A percentile compares a stretch with the other conserved stretches of the same genome.
Conservation (phyloP, 2,888 invertebrate species). For the Heteropelma amictum region DNA sequence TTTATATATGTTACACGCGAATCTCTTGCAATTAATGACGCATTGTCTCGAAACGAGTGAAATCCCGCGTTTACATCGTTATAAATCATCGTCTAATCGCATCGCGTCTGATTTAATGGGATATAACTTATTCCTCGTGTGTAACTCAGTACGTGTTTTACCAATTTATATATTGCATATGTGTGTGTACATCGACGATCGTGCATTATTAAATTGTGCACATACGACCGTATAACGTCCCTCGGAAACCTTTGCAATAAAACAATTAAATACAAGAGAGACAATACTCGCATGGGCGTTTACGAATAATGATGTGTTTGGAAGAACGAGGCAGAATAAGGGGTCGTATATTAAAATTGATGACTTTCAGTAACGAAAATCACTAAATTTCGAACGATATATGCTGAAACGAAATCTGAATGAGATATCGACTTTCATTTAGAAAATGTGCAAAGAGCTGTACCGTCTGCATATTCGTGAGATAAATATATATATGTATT, state of each 20-base stretch:
- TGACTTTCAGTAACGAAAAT: too few relatives aligned
- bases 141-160: constrained; percentile 29
- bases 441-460: too few relatives aligned
- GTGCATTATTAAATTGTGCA: neutral
- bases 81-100: constrained; percentile 54
- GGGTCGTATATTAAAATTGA: too few relatives aligned
- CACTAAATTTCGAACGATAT: too few relatives aligned
- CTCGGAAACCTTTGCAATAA: constrained; percentile 17
- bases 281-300: neutral
- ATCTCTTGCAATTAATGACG: constrained; percentile 50
- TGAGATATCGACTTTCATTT: too few relatives aligned
- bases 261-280: constrained; percentile 1
- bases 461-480: too few relatives aligned
- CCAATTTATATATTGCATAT: neutral
- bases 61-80: constrained; percentile 31
- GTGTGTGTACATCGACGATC: neutral
- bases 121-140: constrained; percentile 41
- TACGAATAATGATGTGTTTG: neutral
- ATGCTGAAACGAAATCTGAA: too few relatives aligned
- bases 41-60: constrained; percentile 45
- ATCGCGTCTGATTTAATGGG: constrained; percentile 44
- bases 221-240: neutral
- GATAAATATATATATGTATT: too few relatives aligned
- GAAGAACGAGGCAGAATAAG: neutral
- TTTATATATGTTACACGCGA: constrained; percentile 10